These are phyloP conservation scores for Psittacula echo DNA, from an alignment of 2,797 vertebrate species.

Conservation along the genomic window DNA sequence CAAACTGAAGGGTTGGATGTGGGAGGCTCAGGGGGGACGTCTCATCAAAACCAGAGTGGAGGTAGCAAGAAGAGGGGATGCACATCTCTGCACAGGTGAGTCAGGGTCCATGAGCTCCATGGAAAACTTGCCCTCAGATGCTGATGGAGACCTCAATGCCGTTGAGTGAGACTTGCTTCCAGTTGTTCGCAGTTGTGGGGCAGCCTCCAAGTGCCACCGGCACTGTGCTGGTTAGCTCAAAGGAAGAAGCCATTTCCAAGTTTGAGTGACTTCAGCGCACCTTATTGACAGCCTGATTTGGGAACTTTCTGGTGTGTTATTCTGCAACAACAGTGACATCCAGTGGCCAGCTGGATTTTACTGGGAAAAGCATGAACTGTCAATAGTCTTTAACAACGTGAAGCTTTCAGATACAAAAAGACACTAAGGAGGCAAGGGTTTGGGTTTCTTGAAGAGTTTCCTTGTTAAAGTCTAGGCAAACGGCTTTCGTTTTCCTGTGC, in stretches of 20 bases:
- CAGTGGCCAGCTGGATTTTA: constrained; percentile 47
- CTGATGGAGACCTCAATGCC: not conserved
- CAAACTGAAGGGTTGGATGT: not conserved
- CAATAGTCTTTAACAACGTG: not conserved
- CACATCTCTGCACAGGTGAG: not conserved
- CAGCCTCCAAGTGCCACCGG: not conserved
- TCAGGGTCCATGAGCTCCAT: accelerated
- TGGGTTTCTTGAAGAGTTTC: not conserved
- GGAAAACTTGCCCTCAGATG: not conserved
- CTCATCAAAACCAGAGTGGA: not conserved
- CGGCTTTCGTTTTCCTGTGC: not conserved
- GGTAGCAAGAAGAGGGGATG: not conserved
- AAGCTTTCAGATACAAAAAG: not conserved
- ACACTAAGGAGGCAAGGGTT: not conserved
- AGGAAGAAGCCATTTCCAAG: not conserved
- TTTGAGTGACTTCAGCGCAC: not conserved
- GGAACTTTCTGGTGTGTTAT: not conserved
- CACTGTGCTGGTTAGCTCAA: not conserved
- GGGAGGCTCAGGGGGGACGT: not conserved
- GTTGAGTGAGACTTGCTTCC: not conserved
- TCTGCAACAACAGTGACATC: constrained; percentile 69
- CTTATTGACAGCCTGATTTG: constrained; percentile 23
- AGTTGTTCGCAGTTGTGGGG: accelerated
- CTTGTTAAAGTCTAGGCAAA: not conserved
- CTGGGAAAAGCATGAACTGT: not conserved